Evolutionary conservation across 2,797 vertebrate species (phyloP), one percentile per base, ranked within the genome.

Genomic region (Pygocentrus nattereri): DNA sequence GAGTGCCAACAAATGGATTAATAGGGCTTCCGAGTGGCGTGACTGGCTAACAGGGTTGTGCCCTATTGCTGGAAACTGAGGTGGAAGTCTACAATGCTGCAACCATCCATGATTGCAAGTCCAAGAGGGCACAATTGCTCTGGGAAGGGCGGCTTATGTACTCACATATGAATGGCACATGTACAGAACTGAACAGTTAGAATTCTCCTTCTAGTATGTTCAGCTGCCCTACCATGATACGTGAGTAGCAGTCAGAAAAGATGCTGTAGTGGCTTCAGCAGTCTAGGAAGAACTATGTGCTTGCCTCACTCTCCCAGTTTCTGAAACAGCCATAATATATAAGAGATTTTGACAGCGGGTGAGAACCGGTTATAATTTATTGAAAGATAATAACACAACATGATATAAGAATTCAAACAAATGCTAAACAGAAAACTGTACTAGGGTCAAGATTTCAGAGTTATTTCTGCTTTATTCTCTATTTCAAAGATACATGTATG

Each of bases 1-100:
- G 27, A 75, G 47, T 47, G 31, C 64, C n/a, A 59, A 82, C 59
- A 62, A 61, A 61, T 64, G n/a, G 69, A 82, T 38, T 75, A 67
- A 78, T 54, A 34, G 70, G 30, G 59, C 49, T 16, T 44, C n/a
- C 30, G 72, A 38, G 41, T 83, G 70, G 71, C 76, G 71, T 34
- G 31, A 65, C 62, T 65, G n/a, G 65, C 65, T 41, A 23, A 68
- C 1, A 68, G 65, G 38, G 19, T 67, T 41, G 34, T 19, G 27
- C 34, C 4, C 34, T 41, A 13, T 65, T 2, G 7, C 30, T 67
- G 34, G 64, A 62, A 13, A 61, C 27, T 18, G 15, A 62, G 1
- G 19, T 67, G 34, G 10, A 67, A n/a, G 11, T 19, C 19, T 19
- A 18, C 16, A 19, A 18, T 62, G 27, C 61, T 62, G 61, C 13